Base-by-base conservation (phyloP, 2,888 invertebrate species). In the Dryococelus australis region DNA sequence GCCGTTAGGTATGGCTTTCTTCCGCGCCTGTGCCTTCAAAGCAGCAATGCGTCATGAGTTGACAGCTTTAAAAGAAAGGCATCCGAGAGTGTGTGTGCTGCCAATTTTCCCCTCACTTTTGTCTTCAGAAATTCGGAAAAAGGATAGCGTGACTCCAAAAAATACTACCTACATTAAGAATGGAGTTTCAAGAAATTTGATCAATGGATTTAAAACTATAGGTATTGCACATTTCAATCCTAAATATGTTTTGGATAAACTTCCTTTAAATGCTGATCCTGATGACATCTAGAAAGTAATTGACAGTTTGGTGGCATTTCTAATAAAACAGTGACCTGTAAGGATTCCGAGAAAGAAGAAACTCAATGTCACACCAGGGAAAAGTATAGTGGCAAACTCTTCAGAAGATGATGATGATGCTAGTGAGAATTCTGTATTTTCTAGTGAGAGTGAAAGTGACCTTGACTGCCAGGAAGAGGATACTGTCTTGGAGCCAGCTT, bases 41-140 rank as follows among this genome's bases (percentile, higher is more conserved):
- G 43, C n/a, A 43, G 83, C 83, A 27, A 35, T 35, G 65, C 65
- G 24, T 24, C 20, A 65, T 65, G 65, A 65, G 65, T 20, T 65
- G 65, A 65, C 65, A 65, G 65, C 0, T 10, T 65, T 8, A 24
- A 65, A 65, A 65, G 13, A 65, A 65, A 65, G 24, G 10, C 65
- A 65, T 16, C 65, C 65, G 35, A 83, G 83, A 43, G 43, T 35
- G 16, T 6, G 35, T 83, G 28, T 28, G 83, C 83, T 83, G 9
- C 83, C 83, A 16, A 83, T 35, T 83, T 83, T 83, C 24, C 83
- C 83, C 0, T 43, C 28, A 35, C 43, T 83, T 20, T 83, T 83
- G 83, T 16, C 83, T 43, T 43, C 13, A 28, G 83, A 35, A 0
- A 28, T 83, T 13, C 28, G 28, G 24, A 83, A 83, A 24, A 83